Evolutionary conservation across 2,113 vertebrate genomes (phyloP).

Genomic region (Mastomys coucha): DNA sequence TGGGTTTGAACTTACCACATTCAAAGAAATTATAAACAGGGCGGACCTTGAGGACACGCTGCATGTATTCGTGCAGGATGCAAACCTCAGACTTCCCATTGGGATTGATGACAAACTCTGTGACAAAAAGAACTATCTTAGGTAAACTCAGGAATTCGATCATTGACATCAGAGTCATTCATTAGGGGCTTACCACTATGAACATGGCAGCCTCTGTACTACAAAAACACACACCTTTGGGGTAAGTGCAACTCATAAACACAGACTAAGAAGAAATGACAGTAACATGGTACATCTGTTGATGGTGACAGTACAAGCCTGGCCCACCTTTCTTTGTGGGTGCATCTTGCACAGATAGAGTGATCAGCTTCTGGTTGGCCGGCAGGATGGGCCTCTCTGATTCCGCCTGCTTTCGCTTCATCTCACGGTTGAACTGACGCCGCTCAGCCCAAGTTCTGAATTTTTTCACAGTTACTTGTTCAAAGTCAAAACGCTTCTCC

Average conservation of each 20-base stretch:
- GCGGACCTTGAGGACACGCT: conserved; percentile 99
- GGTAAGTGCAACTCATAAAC: neutral
- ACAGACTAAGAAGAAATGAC: neutral
- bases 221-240: neutral
- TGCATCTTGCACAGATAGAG: conserved; percentile 96
- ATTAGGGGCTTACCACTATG: neutral
- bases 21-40: conserved; percentile 99
- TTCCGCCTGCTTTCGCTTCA: conserved; percentile 98
- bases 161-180: neutral
- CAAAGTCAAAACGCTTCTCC: conserved; percentile 98
- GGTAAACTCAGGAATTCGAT: neutral
- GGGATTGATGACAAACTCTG: conserved; percentile 99
- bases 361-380: conserved; percentile 99
- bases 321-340: conserved; percentile 97
- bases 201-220: neutral
- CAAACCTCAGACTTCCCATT: conserved; percentile 99
- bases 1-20: conserved; percentile 94
- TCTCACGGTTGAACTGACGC: conserved; percentile 97
- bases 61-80: conserved; percentile 99
- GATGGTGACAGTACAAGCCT: neutral
- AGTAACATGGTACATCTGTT: neutral
- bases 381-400: conserved; percentile 97
- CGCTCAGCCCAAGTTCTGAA: conserved; percentile 99
- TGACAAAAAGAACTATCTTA: conserved; percentile 55
- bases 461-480: conserved; percentile 99